Percentiles rank a stretch among this genome's conserved stretches.
Conservation (phyloP, 1,140 invertebrate species). For the Cotesia typhae region DNA sequence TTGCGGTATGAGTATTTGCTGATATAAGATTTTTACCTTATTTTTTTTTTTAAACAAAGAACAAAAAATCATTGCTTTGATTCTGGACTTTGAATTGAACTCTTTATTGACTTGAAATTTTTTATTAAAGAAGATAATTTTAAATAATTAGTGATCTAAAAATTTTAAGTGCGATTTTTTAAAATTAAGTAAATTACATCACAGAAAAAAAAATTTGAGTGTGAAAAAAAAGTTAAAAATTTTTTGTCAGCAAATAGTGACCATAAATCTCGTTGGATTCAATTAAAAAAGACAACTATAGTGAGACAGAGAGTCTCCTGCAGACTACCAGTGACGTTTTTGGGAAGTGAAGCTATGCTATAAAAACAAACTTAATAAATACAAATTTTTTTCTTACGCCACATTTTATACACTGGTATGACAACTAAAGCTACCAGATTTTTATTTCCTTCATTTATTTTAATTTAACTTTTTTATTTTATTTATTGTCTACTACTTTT, state of each 20-base stretch:
- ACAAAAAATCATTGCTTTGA: too few relatives aligned
- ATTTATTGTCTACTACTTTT: too few relatives aligned
- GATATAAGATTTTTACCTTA: neutral
- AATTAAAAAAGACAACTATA: conserved; percentile 46
- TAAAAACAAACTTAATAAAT: conserved; percentile 24
- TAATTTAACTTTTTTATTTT: too few relatives aligned
- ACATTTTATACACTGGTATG: too few relatives aligned
- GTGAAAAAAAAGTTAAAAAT: conserved; percentile 26
- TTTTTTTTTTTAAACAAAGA: neutral
- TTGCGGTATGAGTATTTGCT: neutral
- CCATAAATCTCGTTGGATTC: conserved; percentile 52
- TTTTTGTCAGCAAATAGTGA: conserved; percentile 40
- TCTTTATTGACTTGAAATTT: too few relatives aligned
- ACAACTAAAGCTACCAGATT: too few relatives aligned
- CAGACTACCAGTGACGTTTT: conserved; percentile 7
- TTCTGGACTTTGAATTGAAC: too few relatives aligned
- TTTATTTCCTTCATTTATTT: conserved; percentile 1
- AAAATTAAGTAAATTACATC: too few relatives aligned
- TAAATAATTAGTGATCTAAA: too few relatives aligned
- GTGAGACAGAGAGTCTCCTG: conserved; percentile 8
- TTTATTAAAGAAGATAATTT: too few relatives aligned
- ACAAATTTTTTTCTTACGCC: neutral
- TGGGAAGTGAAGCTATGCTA: conserved; percentile 12
- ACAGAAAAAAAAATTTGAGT: conserved; percentile 2
- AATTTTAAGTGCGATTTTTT: too few relatives aligned